Evolutionary conservation across 2,888 invertebrate genomes (phyloP).

Genomic region (Pecten maximus): DNA sequence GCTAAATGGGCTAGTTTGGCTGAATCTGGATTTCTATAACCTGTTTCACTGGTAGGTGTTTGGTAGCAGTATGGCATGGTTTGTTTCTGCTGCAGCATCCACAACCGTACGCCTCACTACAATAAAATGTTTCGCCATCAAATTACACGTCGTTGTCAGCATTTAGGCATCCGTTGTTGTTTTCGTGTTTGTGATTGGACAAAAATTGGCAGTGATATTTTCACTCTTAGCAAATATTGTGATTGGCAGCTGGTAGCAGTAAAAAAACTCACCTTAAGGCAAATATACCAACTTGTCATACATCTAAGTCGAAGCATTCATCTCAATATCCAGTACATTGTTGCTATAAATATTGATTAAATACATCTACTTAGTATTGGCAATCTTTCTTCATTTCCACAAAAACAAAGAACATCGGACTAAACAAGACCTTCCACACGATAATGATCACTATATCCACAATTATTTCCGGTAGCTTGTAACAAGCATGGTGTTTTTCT

Average conservation of each 20-base stretch:
- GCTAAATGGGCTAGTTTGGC: background rate
- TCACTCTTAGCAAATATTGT: background rate
- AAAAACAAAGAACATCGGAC: too few species aligned
- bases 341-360: too few species aligned
- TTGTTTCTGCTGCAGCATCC: background rate
- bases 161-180: background rate
- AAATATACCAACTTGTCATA: too few species aligned
- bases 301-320: too few species aligned
- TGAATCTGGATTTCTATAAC: background rate
- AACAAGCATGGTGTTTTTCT: background rate
- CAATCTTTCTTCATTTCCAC: too few species aligned
- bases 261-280: too few species aligned
- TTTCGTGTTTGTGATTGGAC: background rate
- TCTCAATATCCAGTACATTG: too few species aligned
- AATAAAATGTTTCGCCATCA: background rate
- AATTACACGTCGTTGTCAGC: background rate
- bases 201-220: background rate
- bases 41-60: background rate
- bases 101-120: background rate
- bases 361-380: too few species aligned
- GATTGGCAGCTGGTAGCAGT: background rate
- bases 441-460: too few species aligned
- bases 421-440: too few species aligned
- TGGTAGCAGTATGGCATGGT: constrained; percentile 5
- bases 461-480: too few species aligned